Evolutionary conservation across 2,113 vertebrate genomes (phyloP), one percentile per base, ranked within the genome.

Genomic region (Bubalus kerabau): DNA sequence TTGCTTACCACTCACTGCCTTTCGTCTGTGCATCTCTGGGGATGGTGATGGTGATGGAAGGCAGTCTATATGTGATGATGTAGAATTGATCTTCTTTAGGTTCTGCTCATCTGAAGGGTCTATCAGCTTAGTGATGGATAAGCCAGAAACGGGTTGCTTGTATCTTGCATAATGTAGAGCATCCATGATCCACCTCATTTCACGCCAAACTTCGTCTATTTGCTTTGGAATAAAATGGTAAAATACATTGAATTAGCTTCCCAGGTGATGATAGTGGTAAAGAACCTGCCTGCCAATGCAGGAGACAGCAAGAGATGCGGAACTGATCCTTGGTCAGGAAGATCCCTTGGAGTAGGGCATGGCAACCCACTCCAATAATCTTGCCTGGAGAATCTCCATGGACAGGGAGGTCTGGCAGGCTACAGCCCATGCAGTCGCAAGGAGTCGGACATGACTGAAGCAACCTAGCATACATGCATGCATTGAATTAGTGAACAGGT

Each of bases 131-230:
- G 97, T 98, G 97, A 99, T 98, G 15, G 98, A 98, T 13, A 99
- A 98, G 57, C 99, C 99, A 36, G 99, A 99, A 16, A 98, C 98
- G 0, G 99, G 99, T 90, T 99, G 99, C 95, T 99, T 99, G 98
- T 99, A 99, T 90, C 99, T 99, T 14, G 99, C 99, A 46, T 99
- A 99, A 98, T 99, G 99, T 80, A 99, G 99, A 1, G 99, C 99
- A 94, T 99, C 99, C 15, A 99, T 99, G 90, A 99, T 99, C 99
- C 99, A 99, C 15, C 99, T 99, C 87, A 99, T 99, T 97, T 99
- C 99, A 5, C 99, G 99, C 98, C 99, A 99, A 96, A 99, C 99
- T 98, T 99, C 99, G 97, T 99, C 99, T 96, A 99, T 99, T 99
- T 99, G 99, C 99, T 99, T 97, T 89, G 90, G 54, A 97, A 92